Evolutionary conservation across 2,888 invertebrate species (phyloP), one percentile per base, ranked within the genome.

Genomic region (Dynastes tityus): DNA sequence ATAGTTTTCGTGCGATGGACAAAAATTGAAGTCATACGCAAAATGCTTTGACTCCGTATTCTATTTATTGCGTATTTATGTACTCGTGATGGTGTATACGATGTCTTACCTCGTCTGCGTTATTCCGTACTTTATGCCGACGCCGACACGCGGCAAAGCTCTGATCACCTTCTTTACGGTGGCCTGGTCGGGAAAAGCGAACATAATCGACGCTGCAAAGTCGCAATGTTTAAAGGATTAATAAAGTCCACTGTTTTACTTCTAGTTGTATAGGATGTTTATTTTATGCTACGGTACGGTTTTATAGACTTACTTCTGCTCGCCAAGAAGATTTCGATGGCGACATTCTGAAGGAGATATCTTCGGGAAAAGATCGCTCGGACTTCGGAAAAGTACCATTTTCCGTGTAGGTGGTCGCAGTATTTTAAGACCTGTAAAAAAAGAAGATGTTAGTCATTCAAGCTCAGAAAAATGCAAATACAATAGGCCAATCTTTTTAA

Each of bases 321-420:
- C 51, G 99, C 98, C 83, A 99, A 93, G 91, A 99, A 99, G 88
- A 99, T 97, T 90, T 99, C 99, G 87, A 99, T 94, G 82, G 98
- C 98, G 78, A 96, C 94, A 90, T 98, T 98, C 90, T 99, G 99
- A 83, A 99, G 93, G 76, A 99, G 92, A 89, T 99, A 99, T 64
- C 98, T 93, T 2, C 99, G 92, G 9, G 98, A 97, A 91, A 99
- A 99, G 86, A 99, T 98, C 80, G 99, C 99, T 11, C 99, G 94
- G 82, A 99, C 97, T 91, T 99, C 99, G 84, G 97, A 97, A 91
- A 99, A 99, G 91, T 98, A 98, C 99, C 99, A 99, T 90, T 99
- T 98, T 80, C 99, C 99, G 89, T 99, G 99, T 68, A 98, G 93
- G 89, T 98, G 97, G 88, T 99, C 99, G 89, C 99, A 98, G 90